Evolutionary conservation across 2,113 vertebrate genomes (phyloP).

Genomic region (Notarius quadriscutis): DNA sequence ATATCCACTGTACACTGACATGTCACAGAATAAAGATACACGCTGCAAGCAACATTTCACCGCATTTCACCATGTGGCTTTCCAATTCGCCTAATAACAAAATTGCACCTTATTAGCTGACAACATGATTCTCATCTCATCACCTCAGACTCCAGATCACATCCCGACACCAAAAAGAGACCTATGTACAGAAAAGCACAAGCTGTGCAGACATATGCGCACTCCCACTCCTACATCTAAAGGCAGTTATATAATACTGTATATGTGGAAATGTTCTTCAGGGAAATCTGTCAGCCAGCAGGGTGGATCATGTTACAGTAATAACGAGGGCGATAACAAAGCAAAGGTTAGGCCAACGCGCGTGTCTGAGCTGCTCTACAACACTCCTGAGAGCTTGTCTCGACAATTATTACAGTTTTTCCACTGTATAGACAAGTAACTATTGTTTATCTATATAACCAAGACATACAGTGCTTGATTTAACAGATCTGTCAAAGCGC

Average conservation of each 20-base stretch:
- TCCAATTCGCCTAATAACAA: neutral
- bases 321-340: neutral
- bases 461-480: neutral
- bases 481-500: neutral
- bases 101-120: neutral
- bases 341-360: neutral
- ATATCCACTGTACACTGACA: neutral
- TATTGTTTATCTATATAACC: neutral
- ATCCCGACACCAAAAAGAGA: neutral
- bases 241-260: neutral
- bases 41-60: neutral
- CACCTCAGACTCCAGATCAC: neutral
- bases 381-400: neutral
- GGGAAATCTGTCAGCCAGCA: neutral
- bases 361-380: neutral
- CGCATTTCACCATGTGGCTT: neutral
- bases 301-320: neutral
- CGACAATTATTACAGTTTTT: neutral
- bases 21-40: neutral
- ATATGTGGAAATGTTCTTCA: neutral
- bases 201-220: neutral
- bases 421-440: neutral
- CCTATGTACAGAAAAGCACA: neutral
- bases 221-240: neutral
- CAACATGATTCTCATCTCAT: neutral